Conservation (phyloP, 2,113 vertebrate genomes). For the Hemiprocne comata region DNA sequence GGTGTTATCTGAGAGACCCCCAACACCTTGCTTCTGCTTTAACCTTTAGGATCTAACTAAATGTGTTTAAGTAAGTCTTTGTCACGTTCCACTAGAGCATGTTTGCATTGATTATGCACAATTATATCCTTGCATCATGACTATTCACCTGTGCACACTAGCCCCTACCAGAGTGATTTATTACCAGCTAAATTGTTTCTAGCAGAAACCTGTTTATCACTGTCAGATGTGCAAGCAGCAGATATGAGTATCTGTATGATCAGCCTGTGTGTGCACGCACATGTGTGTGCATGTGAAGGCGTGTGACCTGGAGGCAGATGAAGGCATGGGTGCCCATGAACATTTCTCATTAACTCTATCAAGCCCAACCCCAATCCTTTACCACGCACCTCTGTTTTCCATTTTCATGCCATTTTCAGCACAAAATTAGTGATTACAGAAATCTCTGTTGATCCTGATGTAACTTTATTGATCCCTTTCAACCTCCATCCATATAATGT, state of each 20-base stretch:
- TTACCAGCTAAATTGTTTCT: slow-evolving; percentile 65
- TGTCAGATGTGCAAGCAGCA: slow-evolving; percentile 57
- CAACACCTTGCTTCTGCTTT: not conserved
- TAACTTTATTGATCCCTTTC: slow-evolving; percentile 35
- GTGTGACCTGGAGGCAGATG: no score
- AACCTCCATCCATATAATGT: slow-evolving; percentile 15
- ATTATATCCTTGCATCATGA: slow-evolving; percentile 35
- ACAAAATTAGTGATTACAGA: not conserved
- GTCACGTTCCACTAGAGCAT: slow-evolving; percentile 49
- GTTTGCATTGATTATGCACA: slow-evolving; percentile 70
- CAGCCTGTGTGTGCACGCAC: not conserved
- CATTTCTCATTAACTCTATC: not conserved
- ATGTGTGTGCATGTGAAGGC: not conserved
- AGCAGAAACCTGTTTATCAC: slow-evolving; percentile 72
- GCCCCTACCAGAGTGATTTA: slow-evolving; percentile 66
- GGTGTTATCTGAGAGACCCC: not conserved
- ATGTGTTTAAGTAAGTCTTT: slow-evolving; percentile 56
- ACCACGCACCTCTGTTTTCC: not conserved
- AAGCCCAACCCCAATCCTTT: not conserved
- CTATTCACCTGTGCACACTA: slow-evolving; percentile 38
- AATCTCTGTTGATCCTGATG: not conserved
- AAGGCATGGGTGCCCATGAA: not conserved
- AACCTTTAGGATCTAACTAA: slow-evolving; percentile 27
- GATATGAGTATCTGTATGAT: slow-evolving; percentile 58
- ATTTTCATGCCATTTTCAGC: not conserved